Base-by-base conservation (phyloP, 2,888 invertebrate species). In the Byasa hedistus region DNA sequence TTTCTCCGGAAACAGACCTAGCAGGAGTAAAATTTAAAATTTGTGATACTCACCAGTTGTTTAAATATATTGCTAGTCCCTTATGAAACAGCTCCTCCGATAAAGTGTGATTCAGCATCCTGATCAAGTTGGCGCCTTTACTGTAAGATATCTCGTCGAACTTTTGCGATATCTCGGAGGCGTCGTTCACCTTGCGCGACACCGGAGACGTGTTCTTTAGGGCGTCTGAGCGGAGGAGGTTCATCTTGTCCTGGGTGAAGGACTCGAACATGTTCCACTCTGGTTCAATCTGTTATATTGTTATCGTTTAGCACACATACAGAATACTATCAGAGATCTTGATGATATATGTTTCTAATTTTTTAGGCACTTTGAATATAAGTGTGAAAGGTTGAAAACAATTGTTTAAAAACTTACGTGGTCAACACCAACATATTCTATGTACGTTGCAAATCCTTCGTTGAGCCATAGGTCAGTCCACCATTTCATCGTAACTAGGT, bases 401-500 rank as follows among this genome's bases (percentile, higher is more conserved):
- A 15, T 39, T 10, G 39, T 15, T 1, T 39, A 39, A 39, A 15
- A 15, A 85, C 91, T 89, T 71, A 93, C 93, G 67, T 87, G 85
- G 69, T 92, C 84, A 15, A 93, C 91, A 0, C 93, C 92, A 1
- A 93, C 83, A 75, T 93, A 93, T 68, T 93, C 92, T 74, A 93
- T 87, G 72, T 93, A 93, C 0, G 93, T 93, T 0, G 96, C 95
- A 79, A 96, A 96, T 0, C 96, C 96, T 83, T 95, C 95, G 73
- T 94, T 95, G 19, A 95, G 86, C 95, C 95, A 95, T 7, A 94
- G 83, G 71, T 94, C 93, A n/a, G 93, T 92, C 95, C 95, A 95
- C 94, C 95, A 95, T 21, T 87, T 83, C 86, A 94, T 94, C 1
- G 95, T 94, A 67, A 95, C 94, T 19, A 95, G 85, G 86, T 95